phyloP scores from a whole-genome alignment of 2,113 vertebrate genomes.

The Mirounga angustirostris region DNA sequence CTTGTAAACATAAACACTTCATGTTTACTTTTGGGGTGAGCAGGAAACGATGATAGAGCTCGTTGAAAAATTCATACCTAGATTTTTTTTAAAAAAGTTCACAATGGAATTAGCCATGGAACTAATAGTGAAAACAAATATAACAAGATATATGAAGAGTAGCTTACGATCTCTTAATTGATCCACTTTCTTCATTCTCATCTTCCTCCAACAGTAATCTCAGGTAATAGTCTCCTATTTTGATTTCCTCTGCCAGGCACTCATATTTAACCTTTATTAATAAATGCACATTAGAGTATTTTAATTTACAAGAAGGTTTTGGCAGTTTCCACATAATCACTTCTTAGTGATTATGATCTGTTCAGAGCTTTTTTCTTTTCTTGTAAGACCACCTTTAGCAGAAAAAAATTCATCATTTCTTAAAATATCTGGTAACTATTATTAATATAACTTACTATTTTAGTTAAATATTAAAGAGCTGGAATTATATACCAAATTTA shows the following conservation, averaged over 20 bases:
- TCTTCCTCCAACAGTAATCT: conserved; percentile 97
- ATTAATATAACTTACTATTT: conserved; percentile 10
- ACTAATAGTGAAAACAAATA: background rate
- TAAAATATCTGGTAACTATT: conserved; percentile 48
- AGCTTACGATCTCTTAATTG: conserved; percentile 98
- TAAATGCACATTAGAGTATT: conserved; percentile 67
- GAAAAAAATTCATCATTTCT: background rate
- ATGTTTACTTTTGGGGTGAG: conserved; percentile 98
- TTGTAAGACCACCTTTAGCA: background rate
- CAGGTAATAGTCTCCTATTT: conserved; percentile 99
- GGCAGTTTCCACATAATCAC: background rate
- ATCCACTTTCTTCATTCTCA: conserved; percentile 95
- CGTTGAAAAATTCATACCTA: conserved; percentile 99
- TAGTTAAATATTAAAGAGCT: background rate
- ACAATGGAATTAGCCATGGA: conserved; percentile 55
- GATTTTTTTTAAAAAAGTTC: conserved; percentile 46
- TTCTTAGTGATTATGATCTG: background rate
- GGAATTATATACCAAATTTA: background rate
- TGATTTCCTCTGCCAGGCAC: conserved; percentile 98
- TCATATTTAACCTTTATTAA: conserved; percentile 96
- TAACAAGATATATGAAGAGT: conserved; percentile 47
- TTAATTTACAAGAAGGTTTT: conserved; percentile 22
- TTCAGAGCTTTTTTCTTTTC: conserved; percentile 11
- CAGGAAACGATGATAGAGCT: conserved; percentile 98
- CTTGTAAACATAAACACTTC: conserved; percentile 99